Evolutionary conservation across 2,113 vertebrate species (phyloP), one percentile per base, ranked within the genome.

Genomic region (Lamprologus sp.): DNA sequence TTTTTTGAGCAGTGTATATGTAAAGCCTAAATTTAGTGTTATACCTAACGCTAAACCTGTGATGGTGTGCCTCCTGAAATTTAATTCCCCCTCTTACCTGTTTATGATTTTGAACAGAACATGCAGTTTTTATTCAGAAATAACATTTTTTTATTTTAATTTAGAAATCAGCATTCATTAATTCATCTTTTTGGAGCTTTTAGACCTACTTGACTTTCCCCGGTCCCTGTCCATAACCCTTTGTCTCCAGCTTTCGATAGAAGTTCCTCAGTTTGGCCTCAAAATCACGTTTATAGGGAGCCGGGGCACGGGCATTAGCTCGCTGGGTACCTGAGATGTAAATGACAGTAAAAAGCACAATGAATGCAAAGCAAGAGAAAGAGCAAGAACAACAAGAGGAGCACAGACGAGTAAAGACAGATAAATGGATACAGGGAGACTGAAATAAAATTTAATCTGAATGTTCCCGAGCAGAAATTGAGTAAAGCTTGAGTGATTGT

Each of bases 231-330:
- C 99, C 99, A 14, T 99, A 99, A 94, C 98, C 99, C 95, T 99
- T 99, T 9, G 98, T 98, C 95, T 99, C 98, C 94, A 99, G 90
- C 93, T 99, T 99, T 94, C 99, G 97, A 95, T 99, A 99, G 90
- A 99, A 99, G 94, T 99, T 99, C 93, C 99, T 97, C 92, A 99
- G 95, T 94, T 99, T 99, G 90, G 99, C 99, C 96, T 99, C 99
- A 95, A 99, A 99, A 89, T 99, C 99, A 82, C 99, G 95, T 93
- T 99, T 99, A 90, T 99, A 99, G 2, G 99, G 99, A 85, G 99
- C 99, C 2, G 99, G 99, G 83, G 99, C 99, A 1, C 99, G 97
- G 87, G 98, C 98, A 28, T 99, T 99, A 86, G 99, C 99, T 95
- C 99, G 95, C 84, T 99, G 98, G 65, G 98, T 99, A 93, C 99